Evolutionary conservation across 2,888 invertebrate genomes (phyloP).

Genomic region (Stenchaetothrips biformis): DNA sequence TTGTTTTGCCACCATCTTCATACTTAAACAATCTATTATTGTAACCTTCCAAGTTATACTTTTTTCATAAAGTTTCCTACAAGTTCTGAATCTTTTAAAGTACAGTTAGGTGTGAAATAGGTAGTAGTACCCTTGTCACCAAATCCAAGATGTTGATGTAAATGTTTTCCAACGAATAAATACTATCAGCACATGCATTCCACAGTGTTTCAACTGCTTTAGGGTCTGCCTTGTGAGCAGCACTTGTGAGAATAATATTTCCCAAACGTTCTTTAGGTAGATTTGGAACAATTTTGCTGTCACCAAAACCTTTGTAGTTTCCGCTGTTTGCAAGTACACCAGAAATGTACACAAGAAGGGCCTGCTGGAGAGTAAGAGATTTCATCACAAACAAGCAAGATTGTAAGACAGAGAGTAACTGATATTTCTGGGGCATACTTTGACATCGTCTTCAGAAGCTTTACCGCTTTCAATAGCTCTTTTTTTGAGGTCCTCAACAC

Average conservation of each 20-base stretch:
- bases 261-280: slow-evolving; percentile 67
- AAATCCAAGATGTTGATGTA: slow-evolving; percentile 69
- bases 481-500: slow-evolving; percentile 62
- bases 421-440: slow-evolving; percentile 51
- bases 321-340: slow-evolving; percentile 83
- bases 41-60: slow-evolving; percentile 75
- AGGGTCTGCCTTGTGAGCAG: slow-evolving; percentile 58
- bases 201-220: slow-evolving; percentile 59
- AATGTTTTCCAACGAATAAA: slow-evolving; percentile 68
- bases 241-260: slow-evolving; percentile 62
- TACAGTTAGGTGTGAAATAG: slow-evolving; percentile 88
- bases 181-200: slow-evolving; percentile 56
- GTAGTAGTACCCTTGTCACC: slow-evolving; percentile 79
- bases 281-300: slow-evolving; percentile 89
- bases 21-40: slow-evolving; percentile 85
- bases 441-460: slow-evolving; percentile 74
- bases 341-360: slow-evolving; percentile 78
- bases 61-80: slow-evolving; percentile 74
- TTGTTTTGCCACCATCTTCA: slow-evolving; percentile 48
- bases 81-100: slow-evolving; percentile 67
- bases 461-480: slow-evolving; percentile 55
- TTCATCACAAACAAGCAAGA: slow-evolving; percentile 6
- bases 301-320: slow-evolving; percentile 96
- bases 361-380: slow-evolving; percentile 51
- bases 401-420: background rate